These are phyloP conservation scores for Oryzias woworae DNA, from an alignment of 2,113 vertebrate genomes.

Conservation along the genomic window DNA sequence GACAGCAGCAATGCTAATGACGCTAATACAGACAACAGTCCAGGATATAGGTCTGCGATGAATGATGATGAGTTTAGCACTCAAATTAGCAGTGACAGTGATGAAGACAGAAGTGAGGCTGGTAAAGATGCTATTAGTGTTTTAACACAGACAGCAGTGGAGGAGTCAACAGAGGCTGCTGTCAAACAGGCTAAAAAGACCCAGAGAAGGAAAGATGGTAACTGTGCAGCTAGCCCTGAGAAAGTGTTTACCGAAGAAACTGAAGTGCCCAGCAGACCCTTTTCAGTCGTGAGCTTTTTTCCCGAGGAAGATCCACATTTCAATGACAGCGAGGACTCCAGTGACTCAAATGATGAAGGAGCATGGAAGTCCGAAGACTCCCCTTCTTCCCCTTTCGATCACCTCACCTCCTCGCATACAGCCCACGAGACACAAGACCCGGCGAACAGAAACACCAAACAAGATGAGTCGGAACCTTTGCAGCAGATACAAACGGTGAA, in stretches of 20 bases:
- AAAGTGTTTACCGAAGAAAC: not conserved
- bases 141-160: slow-evolving; percentile 45
- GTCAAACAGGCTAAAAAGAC: slow-evolving; percentile 18
- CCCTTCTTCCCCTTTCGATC: slow-evolving; percentile 5
- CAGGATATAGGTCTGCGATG: not conserved
- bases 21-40: not conserved
- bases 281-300: not conserved
- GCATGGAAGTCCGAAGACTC: slow-evolving; percentile 27
- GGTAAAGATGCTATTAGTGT: slow-evolving; percentile 64
- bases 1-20: slow-evolving; percentile 8
- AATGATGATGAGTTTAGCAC: slow-evolving; percentile 25
- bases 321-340: slow-evolving; percentile 22
- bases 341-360: slow-evolving; percentile 9
- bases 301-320: not conserved
- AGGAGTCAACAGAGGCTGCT: slow-evolving; percentile 39
- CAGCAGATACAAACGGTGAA: slow-evolving; percentile 22
- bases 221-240: slow-evolving; percentile 3
- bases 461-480: slow-evolving; percentile 22
- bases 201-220: slow-evolving; percentile 19
- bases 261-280: not conserved
- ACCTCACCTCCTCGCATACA: not conserved
- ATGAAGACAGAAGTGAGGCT: slow-evolving; percentile 30
- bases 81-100: slow-evolving; percentile 30
- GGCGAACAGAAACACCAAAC: slow-evolving; percentile 10
- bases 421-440: slow-evolving; percentile 12